Base-by-base conservation (phyloP, 2,113 vertebrate genomes). In the Bubo bubo region DNA sequence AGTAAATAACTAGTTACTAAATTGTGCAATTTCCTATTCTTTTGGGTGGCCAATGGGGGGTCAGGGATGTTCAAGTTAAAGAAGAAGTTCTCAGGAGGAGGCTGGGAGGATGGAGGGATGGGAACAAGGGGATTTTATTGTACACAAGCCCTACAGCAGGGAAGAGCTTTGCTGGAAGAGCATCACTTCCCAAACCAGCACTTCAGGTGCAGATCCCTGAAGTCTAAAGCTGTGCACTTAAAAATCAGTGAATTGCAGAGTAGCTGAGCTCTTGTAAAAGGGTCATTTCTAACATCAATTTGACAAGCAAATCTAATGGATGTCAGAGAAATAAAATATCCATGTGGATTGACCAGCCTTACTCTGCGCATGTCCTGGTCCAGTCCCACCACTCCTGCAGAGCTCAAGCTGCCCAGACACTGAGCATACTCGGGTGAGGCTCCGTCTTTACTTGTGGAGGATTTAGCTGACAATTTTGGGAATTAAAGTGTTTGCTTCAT, bases 371-470 rank as follows among this genome's bases (percentile, higher is more conserved):
- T 10, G 10, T 62, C 50, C 64, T 41, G 81, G 17, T 14, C 24
- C n/a, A 10, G 23, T 16, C 67, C 45, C 55, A 21, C 2, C 0
- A 10, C 2, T 41, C 8, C 32, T 4, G 60, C 56, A 43, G 53
- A 53, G 66, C 86, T 72, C 56, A 12, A 10, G 28, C 5, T 67
- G 63, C 35, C 73, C 81, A 35, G 35, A 1, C 5, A 2, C 1
- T 6, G 35, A 52, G 23, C 16, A 1, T 0, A 0, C 63, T 53
- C 3, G 5, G 47, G 6, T 26, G 53, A 88, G 34, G 35, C 20
- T 80, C 28, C 4, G 18, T 55, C 28, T 60, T 62, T 27, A 6
- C 58, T 56, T 41, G 1, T 12, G 28, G 37, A 90, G n/a, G 28
- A 4, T 81, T 91, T 72, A 3, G 35, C 39, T 79, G 66, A 15